Percentiles rank a stretch among this genome's conserved stretches.
Evolutionary conservation across 1,140 invertebrate genomes (phyloP).

Genomic region (Teleogryllus occipitalis): DNA sequence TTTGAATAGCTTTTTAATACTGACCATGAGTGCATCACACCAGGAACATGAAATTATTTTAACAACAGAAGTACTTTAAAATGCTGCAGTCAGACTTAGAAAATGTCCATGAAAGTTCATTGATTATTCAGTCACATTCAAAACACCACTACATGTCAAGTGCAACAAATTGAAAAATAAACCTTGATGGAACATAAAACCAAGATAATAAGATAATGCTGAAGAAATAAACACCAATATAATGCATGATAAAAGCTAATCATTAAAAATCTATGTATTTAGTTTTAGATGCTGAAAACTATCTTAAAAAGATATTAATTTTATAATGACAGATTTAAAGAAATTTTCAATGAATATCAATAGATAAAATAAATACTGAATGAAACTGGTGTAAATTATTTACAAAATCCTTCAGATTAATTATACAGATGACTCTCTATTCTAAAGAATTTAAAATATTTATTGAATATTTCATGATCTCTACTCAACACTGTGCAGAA

Average conservation of each 20-base stretch:
- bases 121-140: neutral
- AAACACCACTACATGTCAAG: neutral
- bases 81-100: neutral
- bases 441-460: too few relatives aligned
- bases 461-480: too few relatives aligned
- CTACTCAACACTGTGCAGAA: too few relatives aligned
- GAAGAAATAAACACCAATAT: neutral
- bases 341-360: too few relatives aligned
- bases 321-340: too few relatives aligned
- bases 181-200: neutral
- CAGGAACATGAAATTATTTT: neutral
- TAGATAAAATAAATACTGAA: too few relatives aligned
- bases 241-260: neutral
- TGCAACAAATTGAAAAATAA: neutral
- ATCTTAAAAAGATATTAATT: too few relatives aligned
- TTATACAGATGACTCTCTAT: too few relatives aligned
- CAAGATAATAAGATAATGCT: neutral
- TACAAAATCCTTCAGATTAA: too few relatives aligned
- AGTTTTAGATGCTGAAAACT: neutral
- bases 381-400: too few relatives aligned
- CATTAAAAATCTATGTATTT: neutral
- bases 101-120: neutral
- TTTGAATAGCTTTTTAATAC: neutral
- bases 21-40: neutral
- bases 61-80: neutral